Base-by-base conservation (phyloP, 2,113 vertebrate genomes). In the Hemiscyllium ocellatum region DNA sequence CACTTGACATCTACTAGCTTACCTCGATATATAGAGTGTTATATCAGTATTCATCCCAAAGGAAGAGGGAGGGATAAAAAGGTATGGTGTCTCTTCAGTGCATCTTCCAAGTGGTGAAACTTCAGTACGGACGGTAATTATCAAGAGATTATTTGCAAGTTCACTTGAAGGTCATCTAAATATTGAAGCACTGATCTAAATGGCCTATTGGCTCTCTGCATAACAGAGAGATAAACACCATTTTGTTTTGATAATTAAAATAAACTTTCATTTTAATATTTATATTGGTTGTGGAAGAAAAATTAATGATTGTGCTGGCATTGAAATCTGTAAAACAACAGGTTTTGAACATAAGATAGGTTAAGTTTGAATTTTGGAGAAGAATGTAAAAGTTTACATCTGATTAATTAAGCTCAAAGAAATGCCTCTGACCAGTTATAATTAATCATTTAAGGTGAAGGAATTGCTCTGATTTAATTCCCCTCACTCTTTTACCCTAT, bases 161-260 rank as follows among this genome's bases (percentile, higher is more conserved):
- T 90, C 87, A 90, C 12, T 17, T 90, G 52, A 90, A 65, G 87
- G 87, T 90, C 87, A 90, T 33, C 87, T 26, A 90, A 90, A 90
- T 90, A 61, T 17, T n/a, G 52, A 90, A 90, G 4, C 52, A 26
- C 33, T 65, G 29, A 90, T 17, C 26, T 90, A 24, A 90, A 33
- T 61, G 52, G 24, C 47, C 86, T 24, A 33, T 56, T 61, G 47
- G 86, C 87, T 52, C 33, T 90, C 61, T 52, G 52, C 50, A 61
- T 12, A 42, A 83, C 19, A 42, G 5, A 80, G 78, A 89, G 50
- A 89, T 13, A 8, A 56, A 29, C 50, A 56, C 1, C 8, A 61
- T 89, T 56, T 29, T 90, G 29, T 29, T 65, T 17, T 12, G 13
- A 61, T 61, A 17, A 61, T 29, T 42, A 33, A 24, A 52, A 65